Evolutionary conservation across 2,888 invertebrate genomes (phyloP).

Genomic region (Graphium colonna): DNA sequence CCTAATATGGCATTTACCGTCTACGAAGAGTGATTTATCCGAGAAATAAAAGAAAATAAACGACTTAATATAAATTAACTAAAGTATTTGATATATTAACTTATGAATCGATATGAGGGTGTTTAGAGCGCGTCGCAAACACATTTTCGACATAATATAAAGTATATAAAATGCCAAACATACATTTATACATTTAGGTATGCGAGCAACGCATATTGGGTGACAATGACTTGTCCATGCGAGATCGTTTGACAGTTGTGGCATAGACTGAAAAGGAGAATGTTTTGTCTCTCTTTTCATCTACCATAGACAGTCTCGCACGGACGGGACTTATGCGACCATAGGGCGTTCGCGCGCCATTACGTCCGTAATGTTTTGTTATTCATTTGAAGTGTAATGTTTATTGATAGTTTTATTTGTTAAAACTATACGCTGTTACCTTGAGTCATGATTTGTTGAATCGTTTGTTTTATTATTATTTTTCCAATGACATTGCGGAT

Average conservation of each 20-base stretch:
- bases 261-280: slow-evolving; percentile 17
- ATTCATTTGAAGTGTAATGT: slow-evolving; percentile 62
- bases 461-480: slow-evolving; percentile 76
- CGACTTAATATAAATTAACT: slow-evolving; percentile 62
- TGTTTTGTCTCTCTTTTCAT: too few species aligned
- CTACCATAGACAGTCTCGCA: slow-evolving; percentile 35
- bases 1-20: slow-evolving; percentile 79
- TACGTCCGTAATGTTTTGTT: slow-evolving; percentile 48
- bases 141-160: slow-evolving; percentile 41
- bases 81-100: slow-evolving; percentile 61
- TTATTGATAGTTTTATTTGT: slow-evolving; percentile 72
- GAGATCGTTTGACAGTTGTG: slow-evolving; percentile 30
- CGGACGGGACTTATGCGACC: slow-evolving; percentile 29
- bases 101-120: slow-evolving; percentile 48
- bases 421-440: slow-evolving; percentile 77
- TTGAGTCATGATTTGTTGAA: slow-evolving; percentile 78
- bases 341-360: slow-evolving; percentile 31
- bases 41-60: slow-evolving; percentile 36
- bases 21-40: slow-evolving; percentile 71
- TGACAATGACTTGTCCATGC: slow-evolving; percentile 49
- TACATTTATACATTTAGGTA: slow-evolving; percentile 43
- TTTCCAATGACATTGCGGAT: slow-evolving; percentile 71
- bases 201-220: slow-evolving; percentile 51
- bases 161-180: slow-evolving; percentile 63
- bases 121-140: slow-evolving; percentile 28